Base-by-base conservation (phyloP, 2,888 invertebrate genomes). In the Euzophera pinguis region DNA sequence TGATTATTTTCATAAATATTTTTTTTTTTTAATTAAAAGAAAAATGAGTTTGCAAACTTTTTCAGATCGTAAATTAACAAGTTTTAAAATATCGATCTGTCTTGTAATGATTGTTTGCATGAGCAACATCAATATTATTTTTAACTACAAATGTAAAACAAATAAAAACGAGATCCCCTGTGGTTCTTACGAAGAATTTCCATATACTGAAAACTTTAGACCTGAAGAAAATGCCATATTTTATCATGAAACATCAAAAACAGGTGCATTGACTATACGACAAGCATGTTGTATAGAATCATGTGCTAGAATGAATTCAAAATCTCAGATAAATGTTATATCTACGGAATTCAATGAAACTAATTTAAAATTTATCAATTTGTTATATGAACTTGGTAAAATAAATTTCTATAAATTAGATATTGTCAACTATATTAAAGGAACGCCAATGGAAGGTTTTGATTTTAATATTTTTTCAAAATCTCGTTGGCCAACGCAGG, bases 401-500 rank as follows among this genome's bases (percentile, higher is more conserved):
- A 16, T 39, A 1, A 14, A 14, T 3, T 39, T 39, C 10, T 39
- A 14, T 39, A 16, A 8, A 39, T 7, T 39, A 9, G 0, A 39
- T 39, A 39, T 39, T 17, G 39, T 16, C 14, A 16, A 10, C 1
- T 39, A 39, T 16, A 10, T 39, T 7, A 8, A 10, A 16, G 8
- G 8, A 8, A 39, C 39, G 6, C 39, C 39, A 0, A 17, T 39
- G 39, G 39, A 8, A 8, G 1, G 16, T 1, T 39, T 39, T 39
- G 16, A 39, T 39, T 3, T 16, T 8, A 16, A 7, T 16, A 9
- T 16, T 16, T 10, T 39, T 16, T 10, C 10, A 16, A 6, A 1
- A 39, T 39, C 39, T 2, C 5, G 68, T 1, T 94, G 92, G 88
- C 90, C 92, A 0, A 80, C 83, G 39, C 91, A 91, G 27, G 93